phyloP scores from a whole-genome alignment of 2,888 invertebrate genomes.

The Catocala fraxini region DNA sequence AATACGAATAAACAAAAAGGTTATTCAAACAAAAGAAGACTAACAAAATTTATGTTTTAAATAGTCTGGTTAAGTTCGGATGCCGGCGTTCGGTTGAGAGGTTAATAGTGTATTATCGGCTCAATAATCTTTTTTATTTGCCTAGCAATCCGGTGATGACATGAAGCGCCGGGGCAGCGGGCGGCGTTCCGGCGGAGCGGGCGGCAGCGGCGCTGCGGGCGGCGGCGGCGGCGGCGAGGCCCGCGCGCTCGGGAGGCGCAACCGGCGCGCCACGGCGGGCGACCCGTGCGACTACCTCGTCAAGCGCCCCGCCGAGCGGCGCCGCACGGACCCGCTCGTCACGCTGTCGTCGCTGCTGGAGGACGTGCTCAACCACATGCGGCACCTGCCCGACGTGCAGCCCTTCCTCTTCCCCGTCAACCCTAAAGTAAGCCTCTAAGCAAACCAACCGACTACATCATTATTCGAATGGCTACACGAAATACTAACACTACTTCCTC shows the following conservation, averaged over 20 bases:
- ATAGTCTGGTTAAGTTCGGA: too few relatives aligned
- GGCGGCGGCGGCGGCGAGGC: constrained; percentile 84
- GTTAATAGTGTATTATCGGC: neutral
- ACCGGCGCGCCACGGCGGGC: constrained; percentile 71
- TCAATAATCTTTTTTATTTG: neutral
- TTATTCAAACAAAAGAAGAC: too few relatives aligned
- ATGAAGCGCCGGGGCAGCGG: constrained; percentile 92
- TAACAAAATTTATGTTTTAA: too few relatives aligned
- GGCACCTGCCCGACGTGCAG: constrained; percentile 96
- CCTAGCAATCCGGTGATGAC: constrained; percentile 93
- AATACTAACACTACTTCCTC: too few relatives aligned
- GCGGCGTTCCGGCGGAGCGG: constrained; percentile 86
- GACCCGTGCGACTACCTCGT: constrained; percentile 94
- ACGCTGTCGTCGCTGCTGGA: constrained; percentile 97
- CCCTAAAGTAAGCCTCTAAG: constrained; percentile 89
- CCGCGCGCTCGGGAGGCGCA: constrained; percentile 66
- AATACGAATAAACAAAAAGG: too few relatives aligned
- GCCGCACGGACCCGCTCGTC: constrained; percentile 98
- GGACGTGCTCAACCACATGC: constrained; percentile 96
- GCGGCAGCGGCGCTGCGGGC: constrained; percentile 47
- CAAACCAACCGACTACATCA: too few relatives aligned
- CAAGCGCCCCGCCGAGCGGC: constrained; percentile 94
- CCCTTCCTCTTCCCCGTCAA: constrained; percentile 98
- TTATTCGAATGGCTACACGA: too few relatives aligned
- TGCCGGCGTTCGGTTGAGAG: too few relatives aligned